phyloP scores from a whole-genome alignment of 2,888 invertebrate species.

The Drosophila rellima region DNA sequence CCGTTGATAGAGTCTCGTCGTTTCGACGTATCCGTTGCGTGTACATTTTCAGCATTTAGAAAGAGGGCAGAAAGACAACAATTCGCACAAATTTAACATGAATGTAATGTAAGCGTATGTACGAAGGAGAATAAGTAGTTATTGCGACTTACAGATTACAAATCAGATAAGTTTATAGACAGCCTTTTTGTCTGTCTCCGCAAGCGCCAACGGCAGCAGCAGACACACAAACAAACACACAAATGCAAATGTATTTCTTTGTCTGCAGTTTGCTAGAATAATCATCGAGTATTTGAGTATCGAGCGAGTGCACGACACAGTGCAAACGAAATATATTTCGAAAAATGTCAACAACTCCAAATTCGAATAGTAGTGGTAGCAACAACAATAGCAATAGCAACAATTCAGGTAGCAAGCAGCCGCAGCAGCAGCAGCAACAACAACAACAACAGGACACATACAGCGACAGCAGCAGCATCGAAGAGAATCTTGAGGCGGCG shows the following conservation, averaged over 20 bases:
- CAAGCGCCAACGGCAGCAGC: constrained; percentile 9
- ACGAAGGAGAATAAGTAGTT: constrained; percentile 38
- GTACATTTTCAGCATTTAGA: too few species aligned
- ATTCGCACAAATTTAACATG: constrained; percentile 61
- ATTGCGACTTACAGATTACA: constrained; percentile 59
- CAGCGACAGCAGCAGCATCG: constrained; percentile 93
- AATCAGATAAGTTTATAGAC: constrained; percentile 44
- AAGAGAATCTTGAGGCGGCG: constrained; percentile 90
- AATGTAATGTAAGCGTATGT: constrained; percentile 46
- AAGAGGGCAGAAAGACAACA: constrained; percentile 38
- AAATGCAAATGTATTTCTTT: constrained; percentile 62
- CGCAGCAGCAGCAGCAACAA: constrained; percentile 65
- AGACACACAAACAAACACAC: constrained; percentile 12
- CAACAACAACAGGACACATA: constrained; percentile 77
- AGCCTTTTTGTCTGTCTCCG: not conserved
- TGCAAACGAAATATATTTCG: constrained; percentile 48
- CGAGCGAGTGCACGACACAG: constrained; percentile 36
- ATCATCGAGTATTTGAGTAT: constrained; percentile 37
- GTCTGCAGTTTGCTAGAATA: constrained; percentile 60
- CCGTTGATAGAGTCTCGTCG: too few species aligned
- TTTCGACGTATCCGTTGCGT: too few species aligned
- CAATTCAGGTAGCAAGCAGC: constrained; percentile 57
- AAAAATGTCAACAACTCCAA: constrained; percentile 84
- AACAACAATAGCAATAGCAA: constrained; percentile 70
- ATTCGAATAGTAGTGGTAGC: constrained; percentile 82